Evolutionary conservation across 2,113 vertebrate species (phyloP), one percentile per base, ranked within the genome.

Genomic region (Scolopax mira): DNA sequence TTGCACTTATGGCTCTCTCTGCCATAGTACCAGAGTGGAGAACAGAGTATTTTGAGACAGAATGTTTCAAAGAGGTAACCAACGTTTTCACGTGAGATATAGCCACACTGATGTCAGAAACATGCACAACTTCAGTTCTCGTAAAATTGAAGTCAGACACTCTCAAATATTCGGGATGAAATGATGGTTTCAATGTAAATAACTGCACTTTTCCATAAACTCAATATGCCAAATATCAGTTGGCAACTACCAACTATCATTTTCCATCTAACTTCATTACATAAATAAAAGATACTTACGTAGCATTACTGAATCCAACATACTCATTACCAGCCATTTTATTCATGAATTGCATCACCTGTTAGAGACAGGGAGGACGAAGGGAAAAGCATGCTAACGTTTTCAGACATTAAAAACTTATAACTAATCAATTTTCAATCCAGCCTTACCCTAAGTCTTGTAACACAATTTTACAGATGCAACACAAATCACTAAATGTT

Each of bases 261-360:
- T 69, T 81, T 25, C 52, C 41, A 49, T 10, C 39, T 48, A 28
- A 27, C 7, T 19, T 41, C 18, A 57, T 1, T 2, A 82, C 62
- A 23, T 22, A 37, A 84, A 78, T 25, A 98, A 91, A 64, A 72
- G 28, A 83, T 42, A 99, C 99, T 99, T 97, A 99, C 99, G 99
- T 99, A 83, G 99, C 99, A 95, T 99, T 99, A 98, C 98, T 99
- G 98, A 99, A 99, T 93, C 99, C 99, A 82, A 99, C 99, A 91
- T 99, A 99, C 92, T 99, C 99, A 89, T 99, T 99, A 95, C 99
- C 99, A 89, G 99, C 99, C 98, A 99, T 98, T 97, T 99, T 99
- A 98, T 99, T 99, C 98, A 99, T 99, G 97, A 99, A 99, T 88
- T 99, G 99, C 99, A 99, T 99, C 93, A 99, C 99, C 99, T 99